Conservation (phyloP, 2,888 invertebrate species). For the Calephelis perditalis region DNA sequence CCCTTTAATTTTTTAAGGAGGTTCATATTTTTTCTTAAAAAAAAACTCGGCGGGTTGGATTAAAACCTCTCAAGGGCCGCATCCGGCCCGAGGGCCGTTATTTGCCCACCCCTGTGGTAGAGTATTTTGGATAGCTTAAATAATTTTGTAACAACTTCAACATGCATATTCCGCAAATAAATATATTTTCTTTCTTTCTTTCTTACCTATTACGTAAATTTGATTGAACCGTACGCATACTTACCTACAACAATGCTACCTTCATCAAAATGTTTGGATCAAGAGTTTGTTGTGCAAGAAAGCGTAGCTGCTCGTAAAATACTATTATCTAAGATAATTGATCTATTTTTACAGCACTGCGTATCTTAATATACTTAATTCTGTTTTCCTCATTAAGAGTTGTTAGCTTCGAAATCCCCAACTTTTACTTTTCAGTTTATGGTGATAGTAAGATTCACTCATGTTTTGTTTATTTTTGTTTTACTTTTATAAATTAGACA, state of each 20-base stretch:
- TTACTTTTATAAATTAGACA: not conserved
- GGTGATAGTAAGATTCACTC: not conserved
- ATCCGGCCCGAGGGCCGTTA: too few relatives aligned
- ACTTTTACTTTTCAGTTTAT: conserved; percentile 10
- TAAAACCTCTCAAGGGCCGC: too few relatives aligned
- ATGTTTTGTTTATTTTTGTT: not conserved
- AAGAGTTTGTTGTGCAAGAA: conserved; percentile 54
- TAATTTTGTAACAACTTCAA: too few relatives aligned
- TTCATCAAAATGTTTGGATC: conserved; percentile 48
- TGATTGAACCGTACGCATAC: too few relatives aligned
- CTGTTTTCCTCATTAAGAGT: conserved; percentile 14
- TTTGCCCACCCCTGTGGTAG: too few relatives aligned
- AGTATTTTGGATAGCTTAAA: too few relatives aligned
- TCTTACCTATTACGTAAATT: not conserved
- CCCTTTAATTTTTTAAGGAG: too few relatives aligned
- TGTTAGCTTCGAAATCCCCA: not conserved
- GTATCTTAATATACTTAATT: conserved; percentile 8
- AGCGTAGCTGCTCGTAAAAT: conserved; percentile 52
- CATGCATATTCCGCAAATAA: too few relatives aligned
- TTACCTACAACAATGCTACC: too few relatives aligned
- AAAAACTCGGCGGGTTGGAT: too few relatives aligned
- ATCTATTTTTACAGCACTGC: conserved; percentile 3
- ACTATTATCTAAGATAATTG: conserved; percentile 20
- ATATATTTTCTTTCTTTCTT: too few relatives aligned
- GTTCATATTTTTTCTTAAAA: too few relatives aligned